phyloP scores from a whole-genome alignment of 2,113 vertebrate genomes.

The Epinephelus cyanopodus region DNA sequence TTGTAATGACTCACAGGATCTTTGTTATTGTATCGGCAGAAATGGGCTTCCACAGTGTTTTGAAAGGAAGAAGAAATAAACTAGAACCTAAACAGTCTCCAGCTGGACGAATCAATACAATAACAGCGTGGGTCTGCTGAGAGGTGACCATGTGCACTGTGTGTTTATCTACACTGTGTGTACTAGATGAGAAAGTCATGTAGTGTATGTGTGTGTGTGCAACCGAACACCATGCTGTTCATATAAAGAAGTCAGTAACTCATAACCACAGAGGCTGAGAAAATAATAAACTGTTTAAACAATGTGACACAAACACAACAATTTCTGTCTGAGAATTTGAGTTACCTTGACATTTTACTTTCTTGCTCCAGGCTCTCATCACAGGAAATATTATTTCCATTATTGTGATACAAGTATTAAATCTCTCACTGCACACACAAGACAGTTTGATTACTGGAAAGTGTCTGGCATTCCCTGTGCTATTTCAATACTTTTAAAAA shows the following conservation, averaged over 20 bases:
- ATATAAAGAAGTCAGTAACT: slow-evolving; percentile 40
- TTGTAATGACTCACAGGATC: no score
- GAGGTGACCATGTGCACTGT: slow-evolving; percentile 38
- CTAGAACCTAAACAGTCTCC: slow-evolving; percentile 28
- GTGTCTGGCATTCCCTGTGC: background rate
- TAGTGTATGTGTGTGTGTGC: slow-evolving; percentile 23
- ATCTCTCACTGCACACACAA: background rate
- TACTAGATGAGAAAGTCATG: slow-evolving; percentile 49
- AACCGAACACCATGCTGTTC: slow-evolving; percentile 44
- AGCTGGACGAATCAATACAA: slow-evolving; percentile 46
- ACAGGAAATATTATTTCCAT: slow-evolving; percentile 25
- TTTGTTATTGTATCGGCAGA: no score
- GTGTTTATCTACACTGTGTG: slow-evolving; percentile 22
- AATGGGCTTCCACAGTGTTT: background rate
- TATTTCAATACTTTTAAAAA: slow-evolving; percentile 12
- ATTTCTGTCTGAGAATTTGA: slow-evolving; percentile 19
- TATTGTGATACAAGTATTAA: slow-evolving; percentile 24
- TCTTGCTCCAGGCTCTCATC: slow-evolving; percentile 9
- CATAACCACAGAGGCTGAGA: slow-evolving; percentile 21
- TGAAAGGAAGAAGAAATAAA: background rate
- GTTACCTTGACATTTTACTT: slow-evolving; percentile 32
- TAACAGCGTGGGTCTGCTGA: slow-evolving; percentile 28
- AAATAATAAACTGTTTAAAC: slow-evolving; percentile 33
- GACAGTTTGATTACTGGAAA: slow-evolving; percentile 6
- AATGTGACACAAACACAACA: background rate